Percentiles rank a stretch among this genome's conserved stretches.
These are phyloP conservation scores for Lacanobia oleracea DNA, from an alignment of 2,888 invertebrate genomes.

Conservation along the genomic window DNA sequence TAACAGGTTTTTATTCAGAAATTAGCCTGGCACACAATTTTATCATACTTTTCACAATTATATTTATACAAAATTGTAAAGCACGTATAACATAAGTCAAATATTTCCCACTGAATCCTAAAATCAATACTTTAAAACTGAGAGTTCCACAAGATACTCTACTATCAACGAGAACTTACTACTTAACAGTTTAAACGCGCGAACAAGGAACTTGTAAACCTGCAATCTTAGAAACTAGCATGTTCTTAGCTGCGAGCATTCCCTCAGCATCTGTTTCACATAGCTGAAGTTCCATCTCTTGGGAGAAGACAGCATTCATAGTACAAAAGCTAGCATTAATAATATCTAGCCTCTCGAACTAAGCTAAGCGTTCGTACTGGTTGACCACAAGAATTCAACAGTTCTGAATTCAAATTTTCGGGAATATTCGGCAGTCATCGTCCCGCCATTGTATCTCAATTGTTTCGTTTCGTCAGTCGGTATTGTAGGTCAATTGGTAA, in stretches of 20 bases:
- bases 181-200: constrained; percentile 20
- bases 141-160: background rate
- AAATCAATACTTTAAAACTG: constrained; percentile 8
- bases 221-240: constrained; percentile 51
- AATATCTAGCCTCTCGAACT: constrained; percentile 40
- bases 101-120: no score
- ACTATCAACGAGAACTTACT: constrained; percentile 2
- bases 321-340: constrained; percentile 43
- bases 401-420: constrained; percentile 43
- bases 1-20: no score
- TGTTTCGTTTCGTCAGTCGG: constrained; percentile 29
- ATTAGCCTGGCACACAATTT: no score
- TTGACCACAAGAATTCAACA: constrained; percentile 48
- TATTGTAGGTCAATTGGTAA: constrained; percentile 30
- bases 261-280: constrained; percentile 54
- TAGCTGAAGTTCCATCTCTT: constrained; percentile 42
- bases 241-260: constrained; percentile 45
- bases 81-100: no score
- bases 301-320: constrained; percentile 51
- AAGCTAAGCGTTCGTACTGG: constrained; percentile 35
- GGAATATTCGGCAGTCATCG: constrained; percentile 32
- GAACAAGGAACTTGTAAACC: constrained; percentile 19
- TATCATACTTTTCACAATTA: no score
- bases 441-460: constrained; percentile 23
- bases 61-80: no score